These are phyloP conservation scores for Drosophila virilis DNA, from an alignment of 1,140 invertebrate genomes.

Conservation along the genomic window DNA sequence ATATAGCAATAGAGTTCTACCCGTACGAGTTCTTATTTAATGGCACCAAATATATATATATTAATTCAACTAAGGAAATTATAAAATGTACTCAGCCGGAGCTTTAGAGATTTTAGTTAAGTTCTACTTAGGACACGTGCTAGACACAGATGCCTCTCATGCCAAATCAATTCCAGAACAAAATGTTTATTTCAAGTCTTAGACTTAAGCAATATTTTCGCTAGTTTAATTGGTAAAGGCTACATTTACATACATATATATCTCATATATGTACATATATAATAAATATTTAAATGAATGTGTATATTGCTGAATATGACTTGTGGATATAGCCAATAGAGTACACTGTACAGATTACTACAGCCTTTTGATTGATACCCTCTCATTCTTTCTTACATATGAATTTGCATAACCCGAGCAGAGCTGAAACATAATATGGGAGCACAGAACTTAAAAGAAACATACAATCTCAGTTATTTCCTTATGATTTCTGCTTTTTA, in stretches of 20 bases:
- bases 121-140: slow-evolving; percentile 10
- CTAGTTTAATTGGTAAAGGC: slow-evolving; percentile 23
- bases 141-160: slow-evolving; percentile 5
- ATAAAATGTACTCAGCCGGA: slow-evolving; percentile 28
- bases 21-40: slow-evolving; percentile 23
- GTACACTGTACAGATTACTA: too few species aligned
- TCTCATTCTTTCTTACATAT: too few species aligned
- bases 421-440: slow-evolving; percentile 36
- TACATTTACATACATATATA: slow-evolving; percentile 15
- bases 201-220: slow-evolving; percentile 28
- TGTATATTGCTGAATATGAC: neutral
- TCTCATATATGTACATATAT: slow-evolving; percentile 27
- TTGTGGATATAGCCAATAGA: neutral
- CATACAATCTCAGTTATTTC: slow-evolving; percentile 24
- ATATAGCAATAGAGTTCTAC: slow-evolving; percentile 13
- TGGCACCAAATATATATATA: slow-evolving; percentile 73
- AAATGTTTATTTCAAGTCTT: slow-evolving; percentile 14
- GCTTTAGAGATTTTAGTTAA: slow-evolving; percentile 10
- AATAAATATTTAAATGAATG: neutral
- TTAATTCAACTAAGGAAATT: slow-evolving; percentile 36
- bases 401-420: slow-evolving; percentile 14
- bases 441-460: slow-evolving; percentile 40
- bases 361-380: too few species aligned
- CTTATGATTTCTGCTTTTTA: slow-evolving; percentile 3
- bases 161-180: slow-evolving; percentile 21